Percentiles rank a stretch among this genome's conserved stretches.
These are phyloP conservation scores for Uria aalge DNA, from an alignment of 2,113 vertebrate genomes.

Conservation along the genomic window DNA sequence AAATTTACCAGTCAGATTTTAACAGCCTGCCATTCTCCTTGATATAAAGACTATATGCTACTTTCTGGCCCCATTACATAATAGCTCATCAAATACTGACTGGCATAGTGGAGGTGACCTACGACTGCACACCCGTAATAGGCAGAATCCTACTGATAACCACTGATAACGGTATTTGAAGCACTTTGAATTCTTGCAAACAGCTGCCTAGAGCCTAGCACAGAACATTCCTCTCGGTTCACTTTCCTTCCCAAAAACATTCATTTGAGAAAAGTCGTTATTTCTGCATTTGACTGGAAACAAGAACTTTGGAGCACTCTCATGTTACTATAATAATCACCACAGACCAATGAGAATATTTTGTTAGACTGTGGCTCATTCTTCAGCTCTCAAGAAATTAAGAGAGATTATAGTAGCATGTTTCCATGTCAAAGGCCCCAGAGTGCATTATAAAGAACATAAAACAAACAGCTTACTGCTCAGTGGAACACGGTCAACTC, in stretches of 20 bases:
- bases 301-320: not conserved
- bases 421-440: constrained; percentile 12
- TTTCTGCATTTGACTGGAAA: not conserved
- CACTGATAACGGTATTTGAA: not conserved
- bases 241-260: not conserved
- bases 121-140: not conserved
- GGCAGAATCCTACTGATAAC: not conserved
- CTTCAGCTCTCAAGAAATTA: not conserved
- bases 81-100: not conserved
- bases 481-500: not conserved
- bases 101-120: not conserved
- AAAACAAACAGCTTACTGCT: not conserved
- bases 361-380: not conserved
- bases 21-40: constrained; percentile 7
- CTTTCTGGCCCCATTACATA: constrained; percentile 18
- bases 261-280: not conserved
- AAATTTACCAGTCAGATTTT: constrained; percentile 1
- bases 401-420: not conserved
- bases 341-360: not conserved
- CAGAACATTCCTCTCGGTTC: not conserved
- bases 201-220: not conserved
- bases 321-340: not conserved
- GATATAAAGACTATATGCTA: not conserved
- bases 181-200: not conserved
- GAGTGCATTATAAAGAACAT: not conserved